Evolutionary conservation across 2,797 vertebrate species (phyloP).

Genomic region (Pangasius sanitwongsei): DNA sequence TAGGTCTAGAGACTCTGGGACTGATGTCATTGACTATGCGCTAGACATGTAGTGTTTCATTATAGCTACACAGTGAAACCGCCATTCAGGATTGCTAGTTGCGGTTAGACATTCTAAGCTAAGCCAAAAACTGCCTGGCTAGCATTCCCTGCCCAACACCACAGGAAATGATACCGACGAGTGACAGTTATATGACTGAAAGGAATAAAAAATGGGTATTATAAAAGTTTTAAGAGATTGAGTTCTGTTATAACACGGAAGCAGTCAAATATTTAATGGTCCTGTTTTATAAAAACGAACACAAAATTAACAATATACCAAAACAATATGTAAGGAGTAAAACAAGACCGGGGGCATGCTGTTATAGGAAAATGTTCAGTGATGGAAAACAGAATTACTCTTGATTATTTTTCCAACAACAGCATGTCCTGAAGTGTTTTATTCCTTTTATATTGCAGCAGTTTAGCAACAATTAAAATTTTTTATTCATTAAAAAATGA

Average conservation of each 20-base stretch:
- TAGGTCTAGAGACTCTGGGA: conserved; percentile 33
- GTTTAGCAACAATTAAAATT: neutral
- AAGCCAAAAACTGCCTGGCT: conserved; percentile 47
- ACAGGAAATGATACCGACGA: conserved; percentile 41
- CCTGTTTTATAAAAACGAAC: conserved; percentile 7
- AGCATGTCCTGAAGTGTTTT: neutral
- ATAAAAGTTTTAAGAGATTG: conserved; percentile 33
- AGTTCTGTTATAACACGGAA: conserved; percentile 25
- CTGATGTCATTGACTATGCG: conserved; percentile 48
- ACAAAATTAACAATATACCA: conserved; percentile 23
- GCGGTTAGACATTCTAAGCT: conserved; percentile 34
- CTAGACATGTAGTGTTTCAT: conserved; percentile 49
- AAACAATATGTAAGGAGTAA: conserved; percentile 12
- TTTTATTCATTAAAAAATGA: neutral
- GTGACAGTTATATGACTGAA: conserved; percentile 39
- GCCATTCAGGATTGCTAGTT: conserved; percentile 34
- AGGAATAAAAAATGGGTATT: conserved; percentile 30
- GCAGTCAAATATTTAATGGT: conserved; percentile 15
- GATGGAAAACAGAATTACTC: neutral
- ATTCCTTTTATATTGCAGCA: neutral
- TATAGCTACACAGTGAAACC: conserved; percentile 21
- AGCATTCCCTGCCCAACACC: conserved; percentile 45
- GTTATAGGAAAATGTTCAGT: neutral
- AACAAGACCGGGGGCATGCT: neutral
- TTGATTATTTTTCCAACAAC: conserved; percentile 5